Evolutionary conservation across 2,797 vertebrate genomes (phyloP), one percentile per base, ranked within the genome.

Genomic region (Gastrophryne carolinensis): DNA sequence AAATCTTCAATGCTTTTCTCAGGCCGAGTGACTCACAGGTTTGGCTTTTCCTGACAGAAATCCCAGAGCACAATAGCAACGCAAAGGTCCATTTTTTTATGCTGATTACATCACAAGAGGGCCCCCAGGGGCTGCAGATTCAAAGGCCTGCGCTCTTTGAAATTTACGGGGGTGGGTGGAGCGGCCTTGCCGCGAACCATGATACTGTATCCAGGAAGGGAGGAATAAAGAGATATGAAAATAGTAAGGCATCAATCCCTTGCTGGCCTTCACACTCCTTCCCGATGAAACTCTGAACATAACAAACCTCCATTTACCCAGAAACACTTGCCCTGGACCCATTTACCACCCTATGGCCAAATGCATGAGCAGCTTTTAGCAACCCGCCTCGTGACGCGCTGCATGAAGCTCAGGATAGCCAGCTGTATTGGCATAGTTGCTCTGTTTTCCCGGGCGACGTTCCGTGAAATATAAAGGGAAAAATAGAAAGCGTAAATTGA

Each of bases 171-270:
- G 41, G 12, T 24, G 61, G 24, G 68, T 21, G 29, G 68, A 54
- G 26, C 26, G 37, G 52, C 75, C 58, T 66, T 15, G 19, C 21
- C n/a, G 19, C 50, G 30, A 71, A 60, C 75, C 39, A 21, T 30
- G 53, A 56, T 72, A 72, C 52, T 58, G 61, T 64, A 65, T 67
- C 35, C 39, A 69, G 60, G 66, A 69, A 78, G 72, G 70, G 30
- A 5, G 65, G 65, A 74, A 65, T 66, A 70, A 73, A 66, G 44
- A 35, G 50, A 62, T 24, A n/a, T 37, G 61, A 74, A 78, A 67
- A 75, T 73, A 68, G 67, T 62, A 32, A 37, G 53, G 49, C 34
- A 65, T 72, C 35, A 71, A 50, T 77, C 58, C 50, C 49, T 60
- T 56, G 47, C 71, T 27, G 21, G 58, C 58, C 54, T 72, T 53